Percentiles rank a stretch among this genome's conserved stretches.
phyloP scores from a whole-genome alignment of 2,888 invertebrate species.

The Archips crataeganus region DNA sequence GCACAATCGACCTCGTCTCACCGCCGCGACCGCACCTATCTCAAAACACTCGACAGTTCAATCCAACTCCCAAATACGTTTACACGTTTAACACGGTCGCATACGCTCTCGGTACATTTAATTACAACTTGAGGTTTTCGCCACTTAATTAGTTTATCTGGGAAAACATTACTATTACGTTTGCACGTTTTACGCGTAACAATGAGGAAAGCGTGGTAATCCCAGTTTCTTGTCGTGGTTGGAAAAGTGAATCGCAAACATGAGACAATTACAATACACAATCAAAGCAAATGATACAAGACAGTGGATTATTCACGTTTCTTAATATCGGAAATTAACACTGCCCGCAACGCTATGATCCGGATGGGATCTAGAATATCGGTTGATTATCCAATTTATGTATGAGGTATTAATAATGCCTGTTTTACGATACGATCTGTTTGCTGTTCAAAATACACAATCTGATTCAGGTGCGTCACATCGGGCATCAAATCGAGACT shows the following conservation, averaged over 20 bases:
- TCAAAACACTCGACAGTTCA: conserved; percentile 15
- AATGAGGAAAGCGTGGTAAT: background rate
- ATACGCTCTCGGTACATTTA: conserved; percentile 6
- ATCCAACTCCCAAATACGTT: conserved; percentile 20
- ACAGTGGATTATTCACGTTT: no score
- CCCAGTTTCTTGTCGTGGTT: background rate
- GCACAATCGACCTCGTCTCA: background rate
- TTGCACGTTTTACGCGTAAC: background rate
- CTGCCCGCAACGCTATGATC: no score
- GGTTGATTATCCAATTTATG: no score
- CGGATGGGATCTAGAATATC: no score
- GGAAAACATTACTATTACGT: background rate
- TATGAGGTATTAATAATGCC: no score
- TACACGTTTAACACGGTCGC: conserved; percentile 28
- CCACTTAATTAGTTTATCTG: background rate
- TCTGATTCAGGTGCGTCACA: no score
- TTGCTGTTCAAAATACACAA: no score
- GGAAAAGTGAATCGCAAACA: background rate
- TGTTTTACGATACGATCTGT: no score
- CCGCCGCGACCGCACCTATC: conserved; percentile 13
- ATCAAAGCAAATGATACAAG: background rate
- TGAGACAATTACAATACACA: background rate
- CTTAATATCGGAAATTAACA: no score
- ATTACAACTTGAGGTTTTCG: conserved; percentile 11
- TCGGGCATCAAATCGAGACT: no score